Evolutionary conservation across 2,797 vertebrate species (phyloP).

Genomic region (Eulemur albifrons): DNA sequence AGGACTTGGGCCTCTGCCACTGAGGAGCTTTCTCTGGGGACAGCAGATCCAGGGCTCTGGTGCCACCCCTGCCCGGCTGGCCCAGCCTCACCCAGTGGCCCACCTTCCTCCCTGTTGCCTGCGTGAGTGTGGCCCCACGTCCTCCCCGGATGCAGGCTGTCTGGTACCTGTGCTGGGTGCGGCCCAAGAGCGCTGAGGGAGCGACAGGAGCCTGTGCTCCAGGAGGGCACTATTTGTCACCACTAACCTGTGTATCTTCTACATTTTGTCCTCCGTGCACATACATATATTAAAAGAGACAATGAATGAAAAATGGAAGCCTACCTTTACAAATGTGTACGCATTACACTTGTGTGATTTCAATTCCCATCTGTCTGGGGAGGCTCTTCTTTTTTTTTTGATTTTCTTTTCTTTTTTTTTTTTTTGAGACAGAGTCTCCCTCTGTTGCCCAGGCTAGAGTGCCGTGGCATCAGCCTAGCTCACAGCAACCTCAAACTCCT

Average conservation of each 20-base stretch:
- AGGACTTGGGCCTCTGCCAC: background rate
- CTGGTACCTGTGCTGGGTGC: background rate
- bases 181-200: background rate
- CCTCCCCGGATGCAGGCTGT: background rate
- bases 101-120: background rate
- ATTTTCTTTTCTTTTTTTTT: no score
- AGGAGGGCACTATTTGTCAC: background rate
- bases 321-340: background rate
- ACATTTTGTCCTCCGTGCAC: background rate
- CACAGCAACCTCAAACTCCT: no score
- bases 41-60: background rate
- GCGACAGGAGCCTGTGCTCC: no score
- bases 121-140: fast-evolving
- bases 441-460: no score
- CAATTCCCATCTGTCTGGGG: background rate
- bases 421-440: no score
- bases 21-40: background rate
- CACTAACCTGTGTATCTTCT: background rate
- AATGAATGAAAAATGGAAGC: background rate
- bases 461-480: no score
- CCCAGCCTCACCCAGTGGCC: background rate
- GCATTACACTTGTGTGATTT: background rate
- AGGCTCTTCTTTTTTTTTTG: no score
- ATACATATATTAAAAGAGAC: background rate
- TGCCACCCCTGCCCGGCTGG: no score